Percentiles rank a stretch among this genome's conserved stretches.
These are phyloP conservation scores for Ophraella communa DNA, from an alignment of 2,888 invertebrate species.

Conservation along the genomic window DNA sequence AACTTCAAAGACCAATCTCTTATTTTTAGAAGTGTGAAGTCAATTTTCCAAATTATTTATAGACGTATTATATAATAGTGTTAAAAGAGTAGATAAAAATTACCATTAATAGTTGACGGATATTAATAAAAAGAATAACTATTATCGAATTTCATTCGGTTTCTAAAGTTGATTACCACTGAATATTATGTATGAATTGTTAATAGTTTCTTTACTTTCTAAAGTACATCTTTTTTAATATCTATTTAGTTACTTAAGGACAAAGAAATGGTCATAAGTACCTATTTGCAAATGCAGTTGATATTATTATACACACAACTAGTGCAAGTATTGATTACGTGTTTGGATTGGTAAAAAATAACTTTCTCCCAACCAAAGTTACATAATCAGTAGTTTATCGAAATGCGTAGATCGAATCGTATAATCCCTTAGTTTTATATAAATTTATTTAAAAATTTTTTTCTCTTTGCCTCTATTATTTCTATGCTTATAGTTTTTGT, in stretches of 20 bases:
- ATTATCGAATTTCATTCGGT: neutral
- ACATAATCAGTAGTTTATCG: neutral
- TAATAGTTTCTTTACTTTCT: neutral
- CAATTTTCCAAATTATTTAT: too few species aligned
- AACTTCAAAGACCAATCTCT: too few species aligned
- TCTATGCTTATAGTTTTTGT: too few species aligned
- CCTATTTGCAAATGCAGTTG: neutral
- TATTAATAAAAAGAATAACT: too few species aligned
- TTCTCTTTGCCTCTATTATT: too few species aligned
- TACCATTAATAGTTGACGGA: neutral
- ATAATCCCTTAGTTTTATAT: neutral
- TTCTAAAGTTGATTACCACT: neutral
- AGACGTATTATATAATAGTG: too few species aligned
- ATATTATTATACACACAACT: neutral
- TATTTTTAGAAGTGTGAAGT: too few species aligned
- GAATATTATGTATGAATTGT: neutral
- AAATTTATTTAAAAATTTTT: too few species aligned
- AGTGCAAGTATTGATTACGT: neutral
- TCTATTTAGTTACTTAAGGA: neutral
- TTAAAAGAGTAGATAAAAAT: neutral
- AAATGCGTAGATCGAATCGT: neutral
- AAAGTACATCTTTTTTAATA: neutral
- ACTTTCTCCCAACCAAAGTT: neutral
- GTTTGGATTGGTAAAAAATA: neutral
- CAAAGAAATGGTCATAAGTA: neutral